phyloP scores from a whole-genome alignment of 2,113 vertebrate genomes.

The Aptenodytes forsteri region DNA sequence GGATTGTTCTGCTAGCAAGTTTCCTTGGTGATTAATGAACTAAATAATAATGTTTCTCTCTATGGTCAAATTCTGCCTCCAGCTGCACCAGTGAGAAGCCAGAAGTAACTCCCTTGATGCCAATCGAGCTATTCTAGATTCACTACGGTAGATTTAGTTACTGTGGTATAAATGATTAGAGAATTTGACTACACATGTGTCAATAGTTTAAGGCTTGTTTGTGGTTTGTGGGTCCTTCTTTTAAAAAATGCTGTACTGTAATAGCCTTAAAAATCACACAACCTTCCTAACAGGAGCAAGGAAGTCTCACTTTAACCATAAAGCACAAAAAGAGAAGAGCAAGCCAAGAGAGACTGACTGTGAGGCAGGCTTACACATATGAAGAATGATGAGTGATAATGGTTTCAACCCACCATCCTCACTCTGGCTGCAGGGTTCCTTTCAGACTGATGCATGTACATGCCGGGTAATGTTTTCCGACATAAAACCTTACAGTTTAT shows the following conservation, averaged over 20 bases:
- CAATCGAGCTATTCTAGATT: background rate
- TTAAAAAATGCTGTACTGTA: background rate
- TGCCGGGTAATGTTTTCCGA: background rate
- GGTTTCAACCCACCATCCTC: background rate
- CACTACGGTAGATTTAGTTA: background rate
- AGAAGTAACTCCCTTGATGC: background rate
- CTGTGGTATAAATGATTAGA: background rate
- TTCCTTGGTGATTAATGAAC: slow-evolving; percentile 36
- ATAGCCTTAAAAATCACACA: background rate
- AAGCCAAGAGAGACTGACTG: background rate
- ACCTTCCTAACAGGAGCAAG: background rate
- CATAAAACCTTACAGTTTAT: background rate
- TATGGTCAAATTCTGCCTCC: background rate
- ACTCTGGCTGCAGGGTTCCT: background rate
- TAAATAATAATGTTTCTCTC: slow-evolving; percentile 41
- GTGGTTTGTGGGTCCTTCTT: background rate
- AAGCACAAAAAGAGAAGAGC: background rate
- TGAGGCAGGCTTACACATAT: background rate
- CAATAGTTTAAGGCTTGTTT: slow-evolving; percentile 20
- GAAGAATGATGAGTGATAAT: background rate
- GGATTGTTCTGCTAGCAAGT: background rate
- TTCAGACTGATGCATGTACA: background rate
- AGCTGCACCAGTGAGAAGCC: background rate
- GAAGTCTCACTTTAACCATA: background rate
- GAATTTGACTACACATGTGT: slow-evolving; percentile 28